Percentiles rank a stretch among this genome's conserved stretches.
phyloP scores from a whole-genome alignment of 2,113 vertebrate genomes.

The Tragelaphus strepsiceros region DNA sequence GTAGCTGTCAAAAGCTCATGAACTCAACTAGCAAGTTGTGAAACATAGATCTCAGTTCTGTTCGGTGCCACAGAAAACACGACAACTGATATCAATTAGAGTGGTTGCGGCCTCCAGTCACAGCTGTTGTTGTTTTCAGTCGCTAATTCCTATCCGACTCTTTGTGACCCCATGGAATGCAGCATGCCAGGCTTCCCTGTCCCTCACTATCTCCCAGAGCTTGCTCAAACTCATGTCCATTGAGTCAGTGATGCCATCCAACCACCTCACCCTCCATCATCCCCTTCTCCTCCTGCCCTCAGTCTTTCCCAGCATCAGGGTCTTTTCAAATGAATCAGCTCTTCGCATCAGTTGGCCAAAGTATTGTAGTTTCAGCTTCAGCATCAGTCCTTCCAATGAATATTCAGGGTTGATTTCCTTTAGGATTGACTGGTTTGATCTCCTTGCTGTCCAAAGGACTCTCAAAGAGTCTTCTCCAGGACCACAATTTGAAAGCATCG shows the following conservation, averaged over 20 bases:
- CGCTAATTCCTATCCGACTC: background rate
- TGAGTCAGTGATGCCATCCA: background rate
- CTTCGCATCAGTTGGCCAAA: background rate
- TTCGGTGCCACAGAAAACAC: background rate
- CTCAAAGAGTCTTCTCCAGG: background rate
- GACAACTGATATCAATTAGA: constrained; percentile 40
- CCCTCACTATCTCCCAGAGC: background rate
- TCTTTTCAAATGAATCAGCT: background rate
- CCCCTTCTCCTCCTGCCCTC: background rate
- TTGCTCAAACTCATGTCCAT: background rate
- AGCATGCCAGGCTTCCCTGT: background rate
- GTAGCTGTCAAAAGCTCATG: constrained; percentile 31
- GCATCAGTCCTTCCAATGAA: background rate
- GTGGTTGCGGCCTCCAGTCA: background rate
- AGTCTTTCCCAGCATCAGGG: background rate
- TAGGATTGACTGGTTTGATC: background rate
- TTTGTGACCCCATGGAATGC: background rate
- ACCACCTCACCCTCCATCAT: background rate
- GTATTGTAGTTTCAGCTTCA: background rate
- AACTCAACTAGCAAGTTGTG: constrained; percentile 38
- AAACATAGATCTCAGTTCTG: constrained; percentile 2
- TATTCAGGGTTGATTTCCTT: background rate
- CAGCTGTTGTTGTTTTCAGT: background rate
- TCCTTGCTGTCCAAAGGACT: background rate
- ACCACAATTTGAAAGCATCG: background rate